Percentiles rank a stretch among this genome's conserved stretches.
Evolutionary conservation across 2,113 vertebrate genomes (phyloP).

Genomic region (Menidia beryllina): DNA sequence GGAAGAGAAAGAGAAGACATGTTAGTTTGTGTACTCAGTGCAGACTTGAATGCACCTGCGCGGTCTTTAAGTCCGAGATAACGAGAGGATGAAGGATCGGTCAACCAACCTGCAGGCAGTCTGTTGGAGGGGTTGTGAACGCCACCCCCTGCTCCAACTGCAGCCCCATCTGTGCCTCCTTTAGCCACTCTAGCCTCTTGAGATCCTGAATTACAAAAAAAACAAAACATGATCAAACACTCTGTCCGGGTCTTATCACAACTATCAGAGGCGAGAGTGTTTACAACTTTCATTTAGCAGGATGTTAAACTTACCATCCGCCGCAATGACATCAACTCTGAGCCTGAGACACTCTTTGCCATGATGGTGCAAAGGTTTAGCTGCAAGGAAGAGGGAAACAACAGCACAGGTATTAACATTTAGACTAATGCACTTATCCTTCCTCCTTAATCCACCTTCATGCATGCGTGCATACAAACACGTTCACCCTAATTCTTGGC

Average conservation of each 20-base stretch:
- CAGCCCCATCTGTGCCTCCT: conserved; percentile 63
- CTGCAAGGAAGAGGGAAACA: conserved; percentile 73
- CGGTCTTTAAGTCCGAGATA: conserved; percentile 39
- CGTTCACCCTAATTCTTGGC: conserved; percentile 41
- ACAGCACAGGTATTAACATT: conserved; percentile 68
- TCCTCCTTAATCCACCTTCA: conserved; percentile 70
- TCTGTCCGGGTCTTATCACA: background rate
- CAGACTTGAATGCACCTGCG: conserved; percentile 6
- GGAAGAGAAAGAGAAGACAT: conserved; percentile 32
- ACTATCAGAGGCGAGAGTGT: conserved; percentile 5
- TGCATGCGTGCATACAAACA: conserved; percentile 35
- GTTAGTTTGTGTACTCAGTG: conserved; percentile 14
- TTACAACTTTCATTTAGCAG: background rate
- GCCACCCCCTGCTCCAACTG: conserved; percentile 60
- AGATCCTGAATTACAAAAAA: conserved; percentile 75
- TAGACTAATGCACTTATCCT: conserved; percentile 72
- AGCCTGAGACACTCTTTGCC: conserved; percentile 88
- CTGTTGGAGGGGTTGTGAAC: conserved; percentile 81
- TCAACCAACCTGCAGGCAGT: conserved; percentile 81
- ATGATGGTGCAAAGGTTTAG: conserved; percentile 90
- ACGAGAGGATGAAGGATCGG: conserved; percentile 35
- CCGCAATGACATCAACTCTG: conserved; percentile 86
- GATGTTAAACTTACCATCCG: conserved; percentile 83
- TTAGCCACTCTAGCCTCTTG: conserved; percentile 80
- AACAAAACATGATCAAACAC: conserved; percentile 16